Conservation (phyloP, 2,888 invertebrate genomes). For the Syrista parreyssii region DNA sequence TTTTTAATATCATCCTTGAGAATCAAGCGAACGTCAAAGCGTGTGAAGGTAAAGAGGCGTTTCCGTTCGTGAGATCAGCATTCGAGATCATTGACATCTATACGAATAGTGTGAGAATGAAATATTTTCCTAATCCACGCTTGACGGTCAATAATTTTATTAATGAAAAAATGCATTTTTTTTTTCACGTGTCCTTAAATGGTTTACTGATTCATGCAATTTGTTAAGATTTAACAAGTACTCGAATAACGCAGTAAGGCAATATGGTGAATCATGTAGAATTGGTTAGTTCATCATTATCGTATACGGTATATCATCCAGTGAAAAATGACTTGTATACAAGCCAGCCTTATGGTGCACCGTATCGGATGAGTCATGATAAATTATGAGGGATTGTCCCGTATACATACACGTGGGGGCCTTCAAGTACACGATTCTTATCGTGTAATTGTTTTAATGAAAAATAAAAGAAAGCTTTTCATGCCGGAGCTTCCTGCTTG, state of each 20-base stretch:
- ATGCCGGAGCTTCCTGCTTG: not conserved
- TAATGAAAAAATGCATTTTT: not conserved
- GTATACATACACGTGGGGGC: not conserved
- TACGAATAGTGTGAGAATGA: not conserved
- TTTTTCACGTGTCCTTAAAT: not conserved
- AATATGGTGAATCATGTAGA: not conserved
- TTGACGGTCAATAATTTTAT: not conserved
- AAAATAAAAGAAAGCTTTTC: not conserved
- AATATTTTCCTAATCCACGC: not conserved
- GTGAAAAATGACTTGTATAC: not conserved
- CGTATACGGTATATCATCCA: not conserved
- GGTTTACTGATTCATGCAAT: not conserved
- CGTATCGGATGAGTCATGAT: not conserved
- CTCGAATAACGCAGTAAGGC: not conserved
- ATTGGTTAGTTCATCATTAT: not conserved
- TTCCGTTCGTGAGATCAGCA: not conserved
- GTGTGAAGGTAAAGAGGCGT: not conserved
- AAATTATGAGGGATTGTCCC: not conserved
- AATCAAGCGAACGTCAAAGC: not conserved
- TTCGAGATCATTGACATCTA: not conserved
- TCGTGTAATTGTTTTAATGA: not conserved
- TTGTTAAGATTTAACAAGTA: not conserved
- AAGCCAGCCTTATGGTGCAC: not conserved
- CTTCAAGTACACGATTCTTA: not conserved
- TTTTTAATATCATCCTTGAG: not conserved